These are phyloP conservation scores for Leptoclinus maculatus DNA, from an alignment of 2,797 vertebrate species.

Conservation along the genomic window DNA sequence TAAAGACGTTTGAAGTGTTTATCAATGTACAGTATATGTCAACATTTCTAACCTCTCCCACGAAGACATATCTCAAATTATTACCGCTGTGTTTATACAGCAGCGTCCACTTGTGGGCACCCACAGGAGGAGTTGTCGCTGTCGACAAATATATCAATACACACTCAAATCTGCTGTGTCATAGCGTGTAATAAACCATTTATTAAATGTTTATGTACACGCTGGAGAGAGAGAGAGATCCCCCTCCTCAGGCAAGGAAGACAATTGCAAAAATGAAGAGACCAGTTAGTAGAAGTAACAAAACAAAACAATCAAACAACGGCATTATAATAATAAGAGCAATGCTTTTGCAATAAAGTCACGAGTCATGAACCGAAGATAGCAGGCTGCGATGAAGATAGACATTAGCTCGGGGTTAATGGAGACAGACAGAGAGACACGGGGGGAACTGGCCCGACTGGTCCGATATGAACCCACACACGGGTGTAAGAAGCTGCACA, in stretches of 20 bases:
- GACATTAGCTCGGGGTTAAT: slow-evolving; percentile 14
- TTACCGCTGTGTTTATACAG: too few species aligned
- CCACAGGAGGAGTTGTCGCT: background rate
- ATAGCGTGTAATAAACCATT: background rate
- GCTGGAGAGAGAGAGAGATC: background rate
- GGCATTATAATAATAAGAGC: background rate
- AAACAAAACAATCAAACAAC: background rate
- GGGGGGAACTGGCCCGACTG: slow-evolving; percentile 51
- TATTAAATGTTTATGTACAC: background rate
- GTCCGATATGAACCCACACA: slow-evolving; percentile 38
- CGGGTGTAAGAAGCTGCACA: slow-evolving; percentile 30
- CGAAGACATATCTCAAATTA: background rate
- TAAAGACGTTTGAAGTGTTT: background rate
- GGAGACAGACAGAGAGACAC: slow-evolving; percentile 22
- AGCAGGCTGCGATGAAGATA: background rate
- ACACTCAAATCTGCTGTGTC: background rate
- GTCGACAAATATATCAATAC: background rate
- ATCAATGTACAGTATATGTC: background rate
- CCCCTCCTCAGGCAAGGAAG: background rate
- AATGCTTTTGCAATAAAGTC: background rate
- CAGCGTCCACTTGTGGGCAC: background rate
- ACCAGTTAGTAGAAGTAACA: background rate
- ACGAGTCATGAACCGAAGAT: background rate
- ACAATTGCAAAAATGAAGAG: background rate
- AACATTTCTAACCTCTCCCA: background rate